These are phyloP conservation scores for Tiliqua scincoides DNA, from an alignment of 2,113 vertebrate genomes.

Conservation along the genomic window DNA sequence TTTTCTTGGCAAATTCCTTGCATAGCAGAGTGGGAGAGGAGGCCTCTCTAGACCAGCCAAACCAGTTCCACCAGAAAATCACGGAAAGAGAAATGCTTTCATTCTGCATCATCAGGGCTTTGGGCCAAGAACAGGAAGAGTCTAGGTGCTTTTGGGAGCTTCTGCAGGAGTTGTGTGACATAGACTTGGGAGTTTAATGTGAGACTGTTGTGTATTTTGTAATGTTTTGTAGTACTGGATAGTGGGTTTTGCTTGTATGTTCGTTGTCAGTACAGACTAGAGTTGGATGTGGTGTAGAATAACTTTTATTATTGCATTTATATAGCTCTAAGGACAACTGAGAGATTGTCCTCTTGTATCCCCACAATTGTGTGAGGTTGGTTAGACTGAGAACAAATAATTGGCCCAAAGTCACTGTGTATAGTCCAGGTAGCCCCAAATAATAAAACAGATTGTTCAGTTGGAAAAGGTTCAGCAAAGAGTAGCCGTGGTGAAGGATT, in stretches of 20 bases:
- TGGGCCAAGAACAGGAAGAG: slow-evolving; percentile 32
- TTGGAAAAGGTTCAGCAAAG: not conserved
- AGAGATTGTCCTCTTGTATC: not conserved
- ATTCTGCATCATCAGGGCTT: slow-evolving; percentile 38
- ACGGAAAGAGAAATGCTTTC: slow-evolving; percentile 26
- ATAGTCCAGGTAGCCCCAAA: not conserved
- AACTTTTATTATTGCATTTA: not conserved
- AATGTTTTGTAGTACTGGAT: too few species aligned
- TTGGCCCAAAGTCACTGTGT: not conserved
- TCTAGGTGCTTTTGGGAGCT: not conserved
- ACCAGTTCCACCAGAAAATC: slow-evolving; percentile 46
- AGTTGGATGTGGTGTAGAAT: not conserved
- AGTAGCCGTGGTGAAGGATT: not conserved
- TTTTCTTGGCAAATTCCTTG: slow-evolving; percentile 53
- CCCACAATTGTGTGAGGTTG: not conserved
- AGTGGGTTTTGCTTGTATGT: not conserved
- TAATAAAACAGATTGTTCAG: not conserved
- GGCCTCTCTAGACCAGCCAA: slow-evolving; percentile 18
- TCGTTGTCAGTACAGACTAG: not conserved
- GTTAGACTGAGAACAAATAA: not conserved
- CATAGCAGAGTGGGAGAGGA: slow-evolving; percentile 44
- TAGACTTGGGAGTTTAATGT: not conserved
- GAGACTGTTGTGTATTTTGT: not conserved
- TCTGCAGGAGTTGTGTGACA: too few species aligned
- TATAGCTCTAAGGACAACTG: not conserved